phyloP scores from a whole-genome alignment of 2,888 invertebrate genomes.

The Platerodrilus igneus region DNA sequence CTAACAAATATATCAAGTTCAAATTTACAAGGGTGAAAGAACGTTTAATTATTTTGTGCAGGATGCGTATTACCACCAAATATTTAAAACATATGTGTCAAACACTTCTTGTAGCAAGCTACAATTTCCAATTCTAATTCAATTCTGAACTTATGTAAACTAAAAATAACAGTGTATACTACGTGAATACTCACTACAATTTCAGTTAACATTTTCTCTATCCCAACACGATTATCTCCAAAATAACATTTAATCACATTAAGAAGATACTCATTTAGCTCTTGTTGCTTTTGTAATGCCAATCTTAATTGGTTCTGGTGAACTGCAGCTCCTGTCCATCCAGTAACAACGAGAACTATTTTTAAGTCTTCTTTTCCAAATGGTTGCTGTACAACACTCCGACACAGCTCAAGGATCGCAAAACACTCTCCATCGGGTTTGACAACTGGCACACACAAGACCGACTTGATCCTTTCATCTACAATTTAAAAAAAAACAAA shows the following conservation, averaged over 20 bases:
- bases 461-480: constrained; percentile 55
- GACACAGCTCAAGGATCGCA: constrained; percentile 57
- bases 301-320: constrained; percentile 45
- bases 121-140: too few species aligned
- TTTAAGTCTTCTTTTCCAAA: constrained; percentile 42
- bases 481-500: constrained; percentile 28
- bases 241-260: constrained; percentile 50
- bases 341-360: constrained; percentile 42
- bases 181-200: constrained; percentile 50
- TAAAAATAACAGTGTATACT: background rate
- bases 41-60: too few species aligned
- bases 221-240: constrained; percentile 52
- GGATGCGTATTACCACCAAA: too few species aligned
- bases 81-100: too few species aligned
- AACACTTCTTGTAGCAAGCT: too few species aligned
- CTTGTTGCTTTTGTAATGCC: constrained; percentile 43
- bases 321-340: constrained; percentile 49
- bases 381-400: constrained; percentile 41
- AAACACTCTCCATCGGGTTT: constrained; percentile 56
- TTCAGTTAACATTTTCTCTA: constrained; percentile 58
- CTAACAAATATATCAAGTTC: too few species aligned
- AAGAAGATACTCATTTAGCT: constrained; percentile 45
- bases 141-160: too few species aligned
- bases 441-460: constrained; percentile 57
- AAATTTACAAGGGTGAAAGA: too few species aligned